phyloP scores from a whole-genome alignment of 2,797 vertebrate genomes.

The Cetoscarus ocellatus region DNA sequence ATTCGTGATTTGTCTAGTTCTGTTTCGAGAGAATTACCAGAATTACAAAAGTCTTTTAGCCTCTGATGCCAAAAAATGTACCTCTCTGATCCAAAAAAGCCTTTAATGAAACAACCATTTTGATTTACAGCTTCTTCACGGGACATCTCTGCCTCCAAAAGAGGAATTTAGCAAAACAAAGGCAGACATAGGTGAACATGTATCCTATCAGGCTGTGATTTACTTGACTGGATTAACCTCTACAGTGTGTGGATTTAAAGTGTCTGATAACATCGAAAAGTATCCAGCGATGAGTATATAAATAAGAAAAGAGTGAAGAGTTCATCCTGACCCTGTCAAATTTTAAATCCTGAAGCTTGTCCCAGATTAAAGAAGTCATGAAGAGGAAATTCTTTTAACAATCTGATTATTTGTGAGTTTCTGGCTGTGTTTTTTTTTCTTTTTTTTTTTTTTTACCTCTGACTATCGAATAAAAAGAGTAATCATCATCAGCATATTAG shows the following conservation, averaged over 20 bases:
- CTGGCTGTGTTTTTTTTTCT: too few species aligned
- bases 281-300: neutral
- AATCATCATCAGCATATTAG: too few species aligned
- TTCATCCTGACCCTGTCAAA: too few species aligned
- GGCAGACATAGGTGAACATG: slow-evolving; percentile 35
- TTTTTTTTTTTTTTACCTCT: too few species aligned
- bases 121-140: slow-evolving; percentile 9
- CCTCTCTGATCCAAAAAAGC: neutral
- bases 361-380: too few species aligned
- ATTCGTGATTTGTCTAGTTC: too few species aligned
- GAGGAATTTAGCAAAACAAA: neutral
- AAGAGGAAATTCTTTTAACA: too few species aligned
- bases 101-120: slow-evolving; percentile 3
- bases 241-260: neutral
- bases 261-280: neutral
- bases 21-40: neutral
- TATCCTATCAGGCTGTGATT: slow-evolving; percentile 8
- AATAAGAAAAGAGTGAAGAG: neutral
- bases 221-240: neutral
- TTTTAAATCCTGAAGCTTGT: too few species aligned
- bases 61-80: neutral
- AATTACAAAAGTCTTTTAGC: neutral
- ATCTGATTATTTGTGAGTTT: too few species aligned
- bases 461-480: too few species aligned
- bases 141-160: neutral